phyloP scores from a whole-genome alignment of 2,113 vertebrate genomes.

The Ivindomyrus marchei region DNA sequence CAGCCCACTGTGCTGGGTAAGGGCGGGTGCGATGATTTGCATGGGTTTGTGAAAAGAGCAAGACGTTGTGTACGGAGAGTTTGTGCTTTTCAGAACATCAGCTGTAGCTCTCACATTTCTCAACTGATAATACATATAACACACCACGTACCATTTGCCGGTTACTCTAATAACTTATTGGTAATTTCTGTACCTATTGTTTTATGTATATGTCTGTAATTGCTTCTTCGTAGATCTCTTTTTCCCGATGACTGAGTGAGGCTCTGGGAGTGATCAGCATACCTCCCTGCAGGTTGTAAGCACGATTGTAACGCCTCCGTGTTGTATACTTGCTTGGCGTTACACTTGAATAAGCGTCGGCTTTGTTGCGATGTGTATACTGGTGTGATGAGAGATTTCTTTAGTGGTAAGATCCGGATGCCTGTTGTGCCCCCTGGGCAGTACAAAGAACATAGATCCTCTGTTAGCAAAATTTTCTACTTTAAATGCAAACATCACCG shows the following conservation, averaged over 20 bases:
- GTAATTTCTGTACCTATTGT: background rate
- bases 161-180: constrained; percentile 4
- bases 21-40: constrained; percentile 3
- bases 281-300: background rate
- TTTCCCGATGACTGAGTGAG: background rate
- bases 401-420: background rate
- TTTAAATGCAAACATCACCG: background rate
- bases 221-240: background rate
- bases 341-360: background rate
- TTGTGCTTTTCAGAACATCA: background rate
- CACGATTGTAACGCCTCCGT: background rate
- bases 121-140: background rate
- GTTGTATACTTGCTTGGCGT: background rate
- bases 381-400: background rate
- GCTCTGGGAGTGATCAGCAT: background rate
- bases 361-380: background rate
- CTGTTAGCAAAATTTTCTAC: background rate
- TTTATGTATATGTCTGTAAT: background rate
- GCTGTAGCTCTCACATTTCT: background rate
- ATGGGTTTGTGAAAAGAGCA: background rate
- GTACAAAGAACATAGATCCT: background rate
- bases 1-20: background rate
- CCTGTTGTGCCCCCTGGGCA: background rate
- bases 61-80: background rate
- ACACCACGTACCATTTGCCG: background rate